Percentiles rank a stretch among this genome's conserved stretches.
Conservation (phyloP, 1,140 invertebrate species). For the Procambarus virginalis region DNA sequence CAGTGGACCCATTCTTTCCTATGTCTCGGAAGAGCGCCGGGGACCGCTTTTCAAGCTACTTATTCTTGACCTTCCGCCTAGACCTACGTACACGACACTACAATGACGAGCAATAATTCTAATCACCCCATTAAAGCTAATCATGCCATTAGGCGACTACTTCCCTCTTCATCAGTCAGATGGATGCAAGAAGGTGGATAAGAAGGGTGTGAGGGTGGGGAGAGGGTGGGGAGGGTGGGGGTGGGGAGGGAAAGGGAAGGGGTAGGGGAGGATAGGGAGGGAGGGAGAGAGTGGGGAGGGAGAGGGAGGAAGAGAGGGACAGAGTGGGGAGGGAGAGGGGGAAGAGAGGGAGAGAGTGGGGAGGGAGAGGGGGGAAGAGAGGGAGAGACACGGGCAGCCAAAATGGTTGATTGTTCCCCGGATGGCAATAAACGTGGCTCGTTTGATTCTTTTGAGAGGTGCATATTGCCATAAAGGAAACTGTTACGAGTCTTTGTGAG, state of each 20-base stretch:
- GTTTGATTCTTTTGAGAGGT: background rate
- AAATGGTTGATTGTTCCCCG: background rate
- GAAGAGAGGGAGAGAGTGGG: background rate
- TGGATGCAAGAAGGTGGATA: background rate
- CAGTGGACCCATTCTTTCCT: background rate
- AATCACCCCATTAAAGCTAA: background rate
- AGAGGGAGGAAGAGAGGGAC: too few species aligned
- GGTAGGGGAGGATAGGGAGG: too few species aligned
- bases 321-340: too few species aligned
- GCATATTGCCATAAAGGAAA: background rate
- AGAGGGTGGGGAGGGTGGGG: background rate
- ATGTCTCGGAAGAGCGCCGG: background rate
- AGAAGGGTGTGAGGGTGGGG: background rate
- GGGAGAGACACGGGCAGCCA: background rate
- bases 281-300: too few species aligned
- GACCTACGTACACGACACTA: background rate
- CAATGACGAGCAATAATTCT: background rate
- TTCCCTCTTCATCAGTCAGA: background rate
- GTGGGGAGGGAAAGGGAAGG: too few species aligned
- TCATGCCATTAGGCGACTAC: too few species aligned
- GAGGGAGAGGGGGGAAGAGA: background rate
- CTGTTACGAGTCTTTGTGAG: background rate
- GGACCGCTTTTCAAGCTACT: background rate
- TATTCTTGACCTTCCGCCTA: background rate
- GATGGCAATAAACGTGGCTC: background rate